Evolutionary conservation across 2,797 vertebrate genomes (phyloP).

Genomic region (Cyprinella venusta): DNA sequence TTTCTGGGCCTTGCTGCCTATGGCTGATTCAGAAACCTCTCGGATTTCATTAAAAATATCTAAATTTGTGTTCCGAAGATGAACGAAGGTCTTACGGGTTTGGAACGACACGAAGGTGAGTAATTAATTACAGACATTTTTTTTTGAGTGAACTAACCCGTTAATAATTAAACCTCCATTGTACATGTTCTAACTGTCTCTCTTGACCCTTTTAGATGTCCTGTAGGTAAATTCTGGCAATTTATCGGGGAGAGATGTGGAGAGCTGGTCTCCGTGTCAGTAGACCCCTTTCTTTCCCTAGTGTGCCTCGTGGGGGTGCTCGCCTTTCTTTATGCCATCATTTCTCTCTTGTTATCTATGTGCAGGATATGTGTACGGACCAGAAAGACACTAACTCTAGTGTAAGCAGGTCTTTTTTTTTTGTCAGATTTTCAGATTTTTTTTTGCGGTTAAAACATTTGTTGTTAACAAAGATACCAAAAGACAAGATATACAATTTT

Average conservation of each 20-base stretch:
- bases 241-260: constrained; percentile 71
- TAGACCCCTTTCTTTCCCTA: constrained; percentile 70
- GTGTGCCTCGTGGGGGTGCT: constrained; percentile 65
- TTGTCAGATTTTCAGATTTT: constrained; percentile 46
- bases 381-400: constrained; percentile 67
- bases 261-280: constrained; percentile 71
- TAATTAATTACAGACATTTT: too few species aligned
- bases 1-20: too few species aligned
- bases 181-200: constrained; percentile 56
- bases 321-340: constrained; percentile 69
- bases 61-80: too few species aligned
- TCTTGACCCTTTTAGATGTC: constrained; percentile 73
- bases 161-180: constrained; percentile 1
- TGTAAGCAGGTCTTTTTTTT: constrained; percentile 70
- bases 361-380: constrained; percentile 73
- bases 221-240: constrained; percentile 70
- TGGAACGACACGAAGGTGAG: too few species aligned
- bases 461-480: neutral
- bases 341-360: constrained; percentile 72
- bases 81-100: too few species aligned
- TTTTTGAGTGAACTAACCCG: too few species aligned
- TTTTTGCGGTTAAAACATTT: constrained; percentile 13
- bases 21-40: too few species aligned
- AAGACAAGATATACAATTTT: neutral
- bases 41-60: too few species aligned